Evolutionary conservation across 1,140 invertebrate species (phyloP).

Genomic region (Megathymus violae): DNA sequence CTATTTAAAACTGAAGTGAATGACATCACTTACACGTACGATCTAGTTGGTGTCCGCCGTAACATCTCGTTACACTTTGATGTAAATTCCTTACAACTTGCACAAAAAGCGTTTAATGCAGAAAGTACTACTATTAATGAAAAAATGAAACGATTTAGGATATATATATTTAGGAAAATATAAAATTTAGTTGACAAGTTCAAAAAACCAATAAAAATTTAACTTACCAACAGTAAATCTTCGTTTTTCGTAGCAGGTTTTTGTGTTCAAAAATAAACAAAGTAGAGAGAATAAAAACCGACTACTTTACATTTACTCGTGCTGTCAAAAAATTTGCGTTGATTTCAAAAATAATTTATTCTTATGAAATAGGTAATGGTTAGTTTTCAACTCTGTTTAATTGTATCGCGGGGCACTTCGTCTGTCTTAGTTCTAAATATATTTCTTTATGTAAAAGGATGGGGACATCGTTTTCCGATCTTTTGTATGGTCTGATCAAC

Average conservation of each 20-base stretch:
- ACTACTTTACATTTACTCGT: constrained; percentile 28
- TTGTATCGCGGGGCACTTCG: constrained; percentile 43
- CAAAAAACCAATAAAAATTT: neutral
- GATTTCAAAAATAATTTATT: constrained; percentile 49
- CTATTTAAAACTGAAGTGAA: neutral
- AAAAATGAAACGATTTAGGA: too few species aligned
- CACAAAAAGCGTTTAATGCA: too few species aligned
- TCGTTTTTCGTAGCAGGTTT: neutral
- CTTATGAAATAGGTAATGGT: constrained; percentile 62
- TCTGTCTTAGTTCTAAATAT: constrained; percentile 63
- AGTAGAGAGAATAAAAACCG: constrained; percentile 13
- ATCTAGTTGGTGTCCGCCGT: constrained; percentile 18
- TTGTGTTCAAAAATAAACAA: constrained; percentile 19
- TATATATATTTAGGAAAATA: neutral
- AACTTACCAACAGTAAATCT: neutral
- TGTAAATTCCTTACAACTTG: too few species aligned
- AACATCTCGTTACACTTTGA: neutral
- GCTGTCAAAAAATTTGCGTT: constrained; percentile 34
- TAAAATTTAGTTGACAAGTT: neutral
- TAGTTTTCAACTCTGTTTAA: constrained; percentile 53
- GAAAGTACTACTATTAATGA: too few species aligned
- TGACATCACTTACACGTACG: neutral
- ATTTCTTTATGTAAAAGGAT: constrained; percentile 49
- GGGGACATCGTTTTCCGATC: constrained; percentile 53
- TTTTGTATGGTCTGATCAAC: constrained; percentile 58